These are phyloP conservation scores for Formica selysi DNA, from an alignment of 1,140 invertebrate species.

Conservation along the genomic window DNA sequence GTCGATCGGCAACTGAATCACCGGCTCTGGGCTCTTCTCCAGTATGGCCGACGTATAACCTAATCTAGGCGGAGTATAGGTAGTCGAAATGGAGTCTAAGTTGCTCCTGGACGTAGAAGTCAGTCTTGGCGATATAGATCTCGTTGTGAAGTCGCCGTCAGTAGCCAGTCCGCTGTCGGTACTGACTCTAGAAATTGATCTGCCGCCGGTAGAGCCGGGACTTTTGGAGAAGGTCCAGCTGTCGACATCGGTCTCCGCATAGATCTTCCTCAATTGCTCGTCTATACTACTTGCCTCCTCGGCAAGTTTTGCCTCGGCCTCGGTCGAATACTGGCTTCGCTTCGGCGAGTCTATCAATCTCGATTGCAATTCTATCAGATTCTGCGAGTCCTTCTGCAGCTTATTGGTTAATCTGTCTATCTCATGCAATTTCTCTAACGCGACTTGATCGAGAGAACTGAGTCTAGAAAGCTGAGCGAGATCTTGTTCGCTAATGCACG, in stretches of 20 bases:
- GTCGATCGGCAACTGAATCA: constrained; percentile 84
- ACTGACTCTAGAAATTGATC: constrained; percentile 84
- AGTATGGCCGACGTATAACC: constrained; percentile 79
- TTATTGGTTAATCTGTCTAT: constrained; percentile 91
- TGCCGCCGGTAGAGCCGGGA: constrained; percentile 83
- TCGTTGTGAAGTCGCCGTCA: constrained; percentile 84
- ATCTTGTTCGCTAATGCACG: constrained; percentile 92
- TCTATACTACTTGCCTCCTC: constrained; percentile 90
- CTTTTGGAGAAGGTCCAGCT: constrained; percentile 91
- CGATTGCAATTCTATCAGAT: constrained; percentile 91
- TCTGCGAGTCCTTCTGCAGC: constrained; percentile 92
- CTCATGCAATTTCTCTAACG: constrained; percentile 92
- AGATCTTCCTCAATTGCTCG: constrained; percentile 90
- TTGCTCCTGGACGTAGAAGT: constrained; percentile 83
- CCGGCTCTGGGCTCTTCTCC: constrained; percentile 82
- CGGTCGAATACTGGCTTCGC: constrained; percentile 85
- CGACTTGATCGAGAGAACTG: constrained; percentile 91
- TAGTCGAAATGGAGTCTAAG: constrained; percentile 82
- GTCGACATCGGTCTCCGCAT: constrained; percentile 89
- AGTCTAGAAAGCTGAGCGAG: constrained; percentile 91
- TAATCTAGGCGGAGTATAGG: constrained; percentile 81
- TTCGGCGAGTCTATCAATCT: constrained; percentile 88
- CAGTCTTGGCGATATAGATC: constrained; percentile 85
- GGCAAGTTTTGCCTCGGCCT: constrained; percentile 88
- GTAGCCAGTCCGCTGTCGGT: constrained; percentile 85